phyloP scores from a whole-genome alignment of 2,113 vertebrate species.

The Candoia aspera region DNA sequence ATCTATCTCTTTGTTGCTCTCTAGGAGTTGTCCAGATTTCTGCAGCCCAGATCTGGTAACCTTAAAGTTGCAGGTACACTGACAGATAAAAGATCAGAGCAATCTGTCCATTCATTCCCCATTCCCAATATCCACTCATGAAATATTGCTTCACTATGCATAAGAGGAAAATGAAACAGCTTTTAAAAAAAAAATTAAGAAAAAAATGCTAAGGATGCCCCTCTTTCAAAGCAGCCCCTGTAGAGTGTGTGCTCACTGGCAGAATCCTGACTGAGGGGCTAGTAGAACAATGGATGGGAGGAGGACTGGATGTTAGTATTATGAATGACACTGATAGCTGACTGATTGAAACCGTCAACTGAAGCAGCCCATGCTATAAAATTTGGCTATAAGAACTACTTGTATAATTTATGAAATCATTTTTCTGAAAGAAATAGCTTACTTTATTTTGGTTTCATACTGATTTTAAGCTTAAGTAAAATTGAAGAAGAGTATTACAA shows the following conservation, averaged over 20 bases:
- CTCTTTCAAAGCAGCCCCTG: background rate
- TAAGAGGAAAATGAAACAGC: background rate
- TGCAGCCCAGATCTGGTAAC: background rate
- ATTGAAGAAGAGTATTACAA: background rate
- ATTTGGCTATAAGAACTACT: background rate
- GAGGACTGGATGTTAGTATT: background rate
- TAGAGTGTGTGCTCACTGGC: background rate
- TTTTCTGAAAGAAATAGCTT: constrained; percentile 12
- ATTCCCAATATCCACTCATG: background rate
- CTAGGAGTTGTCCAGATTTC: background rate
- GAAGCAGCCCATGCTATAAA: background rate
- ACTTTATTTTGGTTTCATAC: constrained; percentile 23
- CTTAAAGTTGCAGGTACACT: background rate
- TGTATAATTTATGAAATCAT: background rate
- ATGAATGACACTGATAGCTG: background rate
- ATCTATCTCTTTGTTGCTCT: background rate
- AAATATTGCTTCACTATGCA: background rate
- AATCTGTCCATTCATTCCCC: background rate
- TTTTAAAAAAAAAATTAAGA: background rate
- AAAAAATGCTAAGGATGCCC: background rate
- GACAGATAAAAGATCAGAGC: background rate
- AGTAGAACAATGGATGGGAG: background rate
- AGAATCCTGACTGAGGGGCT: background rate
- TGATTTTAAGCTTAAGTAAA: constrained; percentile 27
- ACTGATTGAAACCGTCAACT: background rate